These are phyloP conservation scores for Echinops telfairi DNA, from an alignment of 2,113 vertebrate species.

Conservation along the genomic window DNA sequence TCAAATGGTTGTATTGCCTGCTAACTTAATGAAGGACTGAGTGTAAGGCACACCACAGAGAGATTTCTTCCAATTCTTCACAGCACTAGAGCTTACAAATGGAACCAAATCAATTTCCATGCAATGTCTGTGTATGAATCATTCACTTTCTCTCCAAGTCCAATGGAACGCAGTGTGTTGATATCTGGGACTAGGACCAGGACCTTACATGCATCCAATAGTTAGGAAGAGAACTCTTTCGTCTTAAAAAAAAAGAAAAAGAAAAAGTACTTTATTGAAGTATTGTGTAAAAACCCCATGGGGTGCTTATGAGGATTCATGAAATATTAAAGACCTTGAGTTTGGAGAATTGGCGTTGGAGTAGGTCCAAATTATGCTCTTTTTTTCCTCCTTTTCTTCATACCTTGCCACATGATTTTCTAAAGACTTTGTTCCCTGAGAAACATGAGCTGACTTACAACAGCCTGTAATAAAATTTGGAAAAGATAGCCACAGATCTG, in stretches of 20 bases:
- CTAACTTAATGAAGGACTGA: not conserved
- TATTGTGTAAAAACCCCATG: conserved; percentile 32
- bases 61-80: not conserved
- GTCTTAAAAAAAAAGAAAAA: not conserved
- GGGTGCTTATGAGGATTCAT: conserved; percentile 45
- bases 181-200: not conserved
- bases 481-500: conserved; percentile 35
- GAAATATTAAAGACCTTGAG: conserved; percentile 66
- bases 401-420: conserved; percentile 42
- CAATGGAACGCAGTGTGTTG: conserved; percentile 29
- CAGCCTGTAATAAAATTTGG: conserved; percentile 70
- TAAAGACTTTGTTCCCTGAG: conserved; percentile 49
- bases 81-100: conserved; percentile 25
- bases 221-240: conserved; percentile 4
- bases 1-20: not conserved
- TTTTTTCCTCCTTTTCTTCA: conserved; percentile 13
- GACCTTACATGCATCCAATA: conserved; percentile 19
- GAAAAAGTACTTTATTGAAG: conserved; percentile 36
- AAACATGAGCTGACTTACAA: conserved; percentile 58
- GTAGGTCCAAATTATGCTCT: conserved; percentile 41
- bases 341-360: conserved; percentile 55
- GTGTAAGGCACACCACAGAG: not conserved
- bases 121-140: conserved; percentile 27
- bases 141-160: conserved; percentile 61
- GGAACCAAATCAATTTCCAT: conserved; percentile 57